Percentiles rank a stretch among this genome's conserved stretches.
Evolutionary conservation across 2,888 invertebrate genomes (phyloP).

Genomic region (Drosophila meridiana): DNA sequence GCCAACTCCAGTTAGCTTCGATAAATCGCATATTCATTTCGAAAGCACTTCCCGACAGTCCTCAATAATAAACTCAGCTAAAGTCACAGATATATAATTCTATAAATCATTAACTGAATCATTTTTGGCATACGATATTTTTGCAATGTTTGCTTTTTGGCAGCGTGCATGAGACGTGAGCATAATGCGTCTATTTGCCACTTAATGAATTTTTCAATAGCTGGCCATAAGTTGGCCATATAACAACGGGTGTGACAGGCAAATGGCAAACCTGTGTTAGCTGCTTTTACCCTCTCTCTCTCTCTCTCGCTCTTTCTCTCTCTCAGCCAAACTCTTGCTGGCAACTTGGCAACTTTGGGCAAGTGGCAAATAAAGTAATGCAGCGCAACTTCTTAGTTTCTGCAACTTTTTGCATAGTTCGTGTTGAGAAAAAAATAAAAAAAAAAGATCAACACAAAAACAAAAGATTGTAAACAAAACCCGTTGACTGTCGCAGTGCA

Average conservation of each 20-base stretch:
- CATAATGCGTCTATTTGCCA: slow-evolving; percentile 76
- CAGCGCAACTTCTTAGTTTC: slow-evolving; percentile 42
- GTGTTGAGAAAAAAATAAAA: background rate
- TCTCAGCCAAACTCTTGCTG: slow-evolving; percentile 49
- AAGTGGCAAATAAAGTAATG: slow-evolving; percentile 71
- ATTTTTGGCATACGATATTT: slow-evolving; percentile 43
- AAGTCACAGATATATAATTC: background rate
- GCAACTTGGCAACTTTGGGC: slow-evolving; percentile 52
- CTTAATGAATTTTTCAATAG: slow-evolving; percentile 69
- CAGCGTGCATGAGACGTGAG: slow-evolving; percentile 11
- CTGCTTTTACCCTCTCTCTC: background rate
- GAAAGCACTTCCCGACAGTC: background rate
- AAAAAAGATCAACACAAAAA: background rate
- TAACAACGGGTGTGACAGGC: slow-evolving; percentile 30
- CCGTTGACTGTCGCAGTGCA: slow-evolving; percentile 56
- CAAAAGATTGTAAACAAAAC: slow-evolving; percentile 47
- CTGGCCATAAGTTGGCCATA: slow-evolving; percentile 35
- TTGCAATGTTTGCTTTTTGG: slow-evolving; percentile 37
- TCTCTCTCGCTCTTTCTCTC: slow-evolving; percentile 20
- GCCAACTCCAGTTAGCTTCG: background rate
- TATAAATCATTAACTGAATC: slow-evolving; percentile 1
- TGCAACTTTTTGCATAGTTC: slow-evolving; percentile 30
- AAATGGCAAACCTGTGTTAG: slow-evolving; percentile 74
- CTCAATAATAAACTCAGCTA: background rate
- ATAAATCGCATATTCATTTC: background rate